Percentiles rank a stretch among this genome's conserved stretches.
These are phyloP conservation scores for Nasonovia ribisnigri DNA, from an alignment of 2,888 invertebrate genomes.

Conservation along the genomic window DNA sequence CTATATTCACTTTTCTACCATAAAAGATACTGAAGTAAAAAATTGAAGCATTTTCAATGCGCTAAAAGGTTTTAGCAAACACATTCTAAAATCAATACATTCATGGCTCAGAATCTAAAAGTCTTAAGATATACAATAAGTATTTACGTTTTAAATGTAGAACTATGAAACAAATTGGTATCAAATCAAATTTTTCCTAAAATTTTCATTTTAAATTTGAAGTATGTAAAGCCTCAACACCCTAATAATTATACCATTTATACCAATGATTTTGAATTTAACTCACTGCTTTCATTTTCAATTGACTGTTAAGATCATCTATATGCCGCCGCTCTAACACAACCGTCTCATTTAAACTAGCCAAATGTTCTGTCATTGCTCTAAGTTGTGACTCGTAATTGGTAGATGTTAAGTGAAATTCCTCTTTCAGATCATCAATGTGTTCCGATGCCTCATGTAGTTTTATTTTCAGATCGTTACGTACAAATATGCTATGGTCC, in stretches of 20 bases:
- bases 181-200: not conserved
- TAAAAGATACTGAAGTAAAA: too few relatives aligned
- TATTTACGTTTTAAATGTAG: not conserved
- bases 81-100: too few relatives aligned
- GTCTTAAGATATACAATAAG: not conserved
- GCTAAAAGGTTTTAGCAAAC: too few relatives aligned
- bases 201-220: not conserved
- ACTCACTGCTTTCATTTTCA: constrained; percentile 52
- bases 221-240: not conserved
- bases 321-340: constrained; percentile 43
- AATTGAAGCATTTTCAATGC: too few relatives aligned
- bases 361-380: constrained; percentile 75
- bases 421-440: constrained; percentile 76
- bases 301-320: constrained; percentile 50
- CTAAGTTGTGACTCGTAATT: constrained; percentile 75
- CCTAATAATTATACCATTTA: not conserved
- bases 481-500: constrained; percentile 72
- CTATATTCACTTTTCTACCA: too few relatives aligned
- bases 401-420: constrained; percentile 76
- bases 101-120: not conserved
- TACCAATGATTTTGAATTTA: not conserved
- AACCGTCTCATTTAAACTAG: constrained; percentile 72
- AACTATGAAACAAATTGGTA: not conserved
- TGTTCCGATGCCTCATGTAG: constrained; percentile 72
- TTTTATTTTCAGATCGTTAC: constrained; percentile 73